Conservation (phyloP, 2,888 invertebrate genomes). For the Bursaphelenchus okinawaensis region DNA sequence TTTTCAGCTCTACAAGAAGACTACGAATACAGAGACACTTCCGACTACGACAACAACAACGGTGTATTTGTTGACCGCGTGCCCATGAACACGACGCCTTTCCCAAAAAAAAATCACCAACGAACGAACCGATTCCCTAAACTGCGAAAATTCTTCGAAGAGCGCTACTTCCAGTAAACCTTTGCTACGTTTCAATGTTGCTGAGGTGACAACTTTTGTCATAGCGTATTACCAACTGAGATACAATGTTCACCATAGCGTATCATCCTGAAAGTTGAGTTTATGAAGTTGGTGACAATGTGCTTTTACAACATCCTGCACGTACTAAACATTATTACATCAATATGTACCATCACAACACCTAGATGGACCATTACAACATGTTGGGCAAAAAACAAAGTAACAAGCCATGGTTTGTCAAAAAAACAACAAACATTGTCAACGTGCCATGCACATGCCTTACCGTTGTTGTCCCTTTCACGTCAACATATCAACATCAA, state of each 20-base stretch:
- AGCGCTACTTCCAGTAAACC: conserved; percentile 8
- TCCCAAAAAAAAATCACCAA: conserved; percentile 9
- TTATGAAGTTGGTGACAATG: too few species aligned
- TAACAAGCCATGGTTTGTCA: too few species aligned
- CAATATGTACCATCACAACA: too few species aligned
- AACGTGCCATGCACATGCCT: too few species aligned
- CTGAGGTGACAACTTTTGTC: not conserved
- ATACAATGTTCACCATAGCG: too few species aligned
- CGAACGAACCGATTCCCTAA: conserved; percentile 20
- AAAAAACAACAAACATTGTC: too few species aligned
- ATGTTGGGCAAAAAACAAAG: too few species aligned
- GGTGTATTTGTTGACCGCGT: conserved; percentile 15
- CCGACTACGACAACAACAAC: conserved; percentile 4
- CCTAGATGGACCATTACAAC: too few species aligned
- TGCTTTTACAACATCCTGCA: too few species aligned
- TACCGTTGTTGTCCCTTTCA: too few species aligned
- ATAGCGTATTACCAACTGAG: not conserved
- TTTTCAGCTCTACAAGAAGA: conserved; percentile 11
- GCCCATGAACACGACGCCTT: conserved; percentile 13
- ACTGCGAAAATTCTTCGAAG: conserved; percentile 12
- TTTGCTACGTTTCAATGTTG: not conserved
- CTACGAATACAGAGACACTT: conserved; percentile 15
- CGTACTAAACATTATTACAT: not conserved
- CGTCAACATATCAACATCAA: too few species aligned
- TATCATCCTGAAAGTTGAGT: too few species aligned